These are phyloP conservation scores for Drosophila austrosaltans DNA, from an alignment of 2,888 invertebrate species.

Conservation along the genomic window DNA sequence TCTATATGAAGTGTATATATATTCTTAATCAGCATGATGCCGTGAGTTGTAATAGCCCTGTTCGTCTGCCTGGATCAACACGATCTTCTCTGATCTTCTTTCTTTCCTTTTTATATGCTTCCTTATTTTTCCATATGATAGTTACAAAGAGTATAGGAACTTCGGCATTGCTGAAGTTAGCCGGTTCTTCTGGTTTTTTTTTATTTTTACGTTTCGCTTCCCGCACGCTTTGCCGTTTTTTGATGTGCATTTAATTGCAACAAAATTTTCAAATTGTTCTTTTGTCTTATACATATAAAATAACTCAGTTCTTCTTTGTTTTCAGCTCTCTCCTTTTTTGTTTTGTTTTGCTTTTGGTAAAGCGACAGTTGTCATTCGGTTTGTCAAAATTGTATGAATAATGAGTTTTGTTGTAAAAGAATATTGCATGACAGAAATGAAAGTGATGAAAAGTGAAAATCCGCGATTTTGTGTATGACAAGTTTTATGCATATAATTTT, in stretches of 20 bases:
- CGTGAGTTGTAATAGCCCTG: too few relatives aligned
- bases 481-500: background rate
- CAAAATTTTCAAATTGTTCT: constrained; percentile 37
- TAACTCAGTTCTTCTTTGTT: background rate
- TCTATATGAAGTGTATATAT: too few relatives aligned
- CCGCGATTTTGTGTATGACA: background rate
- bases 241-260: constrained; percentile 74
- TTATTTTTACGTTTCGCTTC: background rate
- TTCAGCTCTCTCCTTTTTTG: too few relatives aligned
- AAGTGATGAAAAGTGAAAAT: constrained; percentile 3
- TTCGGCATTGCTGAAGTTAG: too few relatives aligned
- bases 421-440: constrained; percentile 8
- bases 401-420: constrained; percentile 17
- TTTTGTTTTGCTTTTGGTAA: background rate
- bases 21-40: too few relatives aligned
- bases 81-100: too few relatives aligned
- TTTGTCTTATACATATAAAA: constrained; percentile 3
- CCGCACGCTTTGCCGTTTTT: constrained; percentile 15
- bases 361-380: constrained; percentile 17
- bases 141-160: too few relatives aligned
- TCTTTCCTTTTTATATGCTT: too few relatives aligned
- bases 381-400: constrained; percentile 18
- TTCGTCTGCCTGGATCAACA: too few relatives aligned
- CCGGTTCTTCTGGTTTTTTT: too few relatives aligned
- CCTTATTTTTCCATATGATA: too few relatives aligned